Evolutionary conservation across 2,113 vertebrate species (phyloP), one percentile per base, ranked within the genome.

Genomic region (Bubo bubo): DNA sequence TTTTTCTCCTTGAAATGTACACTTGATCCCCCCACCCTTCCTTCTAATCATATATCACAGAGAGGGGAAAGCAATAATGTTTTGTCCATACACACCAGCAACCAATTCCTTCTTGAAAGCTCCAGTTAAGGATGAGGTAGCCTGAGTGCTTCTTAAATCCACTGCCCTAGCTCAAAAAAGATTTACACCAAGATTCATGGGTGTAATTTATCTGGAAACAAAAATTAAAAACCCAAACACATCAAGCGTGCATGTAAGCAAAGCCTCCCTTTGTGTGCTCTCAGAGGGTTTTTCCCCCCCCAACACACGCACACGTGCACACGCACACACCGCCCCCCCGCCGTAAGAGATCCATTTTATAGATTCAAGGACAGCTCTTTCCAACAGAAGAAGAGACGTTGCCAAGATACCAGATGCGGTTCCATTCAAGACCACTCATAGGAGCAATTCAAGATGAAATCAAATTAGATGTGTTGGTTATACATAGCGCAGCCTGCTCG

Each of bases 381-480:
- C 93, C 91, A 97, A 30, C 28, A 93, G 89, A 76, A 95, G 95
- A 95, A 93, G 94, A 92, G 96, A 96, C 63, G 97, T 97, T 97
- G 97, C 97, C 97, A 97, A 97, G 97, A 97, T 96, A 97, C 96
- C 96, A 97, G 96, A 97, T 97, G 97, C 67, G 17, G 89, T 97
- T 96, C 97, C 93, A 96, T 97, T 97, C 97, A 97, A 96, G 97
- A 97, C 96, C 97, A 97, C 96, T 97, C 97, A 97, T 90, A 97
- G 97, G 95, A 97, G 94, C 97, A 97, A 97, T 97, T 97, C 97
- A 96, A 97, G 95, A 97, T 96, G 95, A 97, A 97, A 97, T 97
- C 95, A 97, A 96, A 97, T 97, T 97, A 97, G 97, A 97, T 97
- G 95, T 97, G 96, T 97, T 97, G 97, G 97, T 96, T 97, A 97